Base-by-base conservation (phyloP, 2,888 invertebrate genomes). In the Pachliopta kotzebuea region DNA sequence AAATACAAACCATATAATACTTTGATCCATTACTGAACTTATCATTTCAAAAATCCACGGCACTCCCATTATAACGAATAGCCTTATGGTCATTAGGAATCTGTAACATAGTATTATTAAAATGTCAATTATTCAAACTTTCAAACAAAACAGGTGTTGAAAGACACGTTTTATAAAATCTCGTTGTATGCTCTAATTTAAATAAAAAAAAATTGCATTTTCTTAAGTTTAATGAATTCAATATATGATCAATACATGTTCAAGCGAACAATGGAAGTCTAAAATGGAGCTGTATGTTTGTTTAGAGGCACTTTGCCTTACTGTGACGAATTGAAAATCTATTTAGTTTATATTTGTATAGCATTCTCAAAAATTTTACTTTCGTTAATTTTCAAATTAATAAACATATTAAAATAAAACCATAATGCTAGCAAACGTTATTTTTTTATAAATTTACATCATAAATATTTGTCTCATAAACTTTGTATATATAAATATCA, bases 11-110 rank as follows among this genome's bases (percentile, higher is more conserved):
- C 85, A 85, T 58, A 88, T 69, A 11, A 87, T 74, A 66, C 80
- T 78, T 29, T 73, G 65, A n/a, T 72, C 68, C 18, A 69, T 65
- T 31, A 83, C 60, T 1, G 87, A 80, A 56, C 85, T 80, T 50
- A 88, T 75, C 71, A 95, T 91, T 81, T 95, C 95, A 69, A 95
- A 95, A 61, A 94, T 88, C 95, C 95, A 95, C 0, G 94, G 92
- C 29, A 95, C 76, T 2, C 95, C 95, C 94, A 95, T 94, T 1
- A 95, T 83, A 31, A 95, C 73, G 59, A 94, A 93, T 65, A 95
- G 81, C 74, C 94, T 93, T 2, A 94, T 75, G 64, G 93, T 94
- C 75, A 95, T 85, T 45, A 87, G 71, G 64, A 94, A 93, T 72
- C 94, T 95, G 82, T 58, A 92, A 84, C 9, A 67, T 57, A 66